phyloP scores from a whole-genome alignment of 2,888 invertebrate genomes.

The Priocnemis perturbator region DNA sequence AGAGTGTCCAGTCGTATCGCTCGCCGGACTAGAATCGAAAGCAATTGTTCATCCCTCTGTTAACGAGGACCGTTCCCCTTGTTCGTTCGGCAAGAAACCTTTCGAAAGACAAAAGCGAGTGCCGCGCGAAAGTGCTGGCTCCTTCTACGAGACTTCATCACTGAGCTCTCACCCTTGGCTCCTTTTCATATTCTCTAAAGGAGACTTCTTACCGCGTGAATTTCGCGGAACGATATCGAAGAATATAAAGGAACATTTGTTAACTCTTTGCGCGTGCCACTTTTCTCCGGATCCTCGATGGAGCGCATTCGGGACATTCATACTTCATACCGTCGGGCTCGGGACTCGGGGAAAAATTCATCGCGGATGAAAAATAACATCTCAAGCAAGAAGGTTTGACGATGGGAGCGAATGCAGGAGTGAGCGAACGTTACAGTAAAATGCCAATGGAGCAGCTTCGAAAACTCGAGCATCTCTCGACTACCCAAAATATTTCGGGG shows the following conservation, averaged over 20 bases:
- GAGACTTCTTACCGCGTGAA: background rate
- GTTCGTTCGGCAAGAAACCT: conserved; percentile 16
- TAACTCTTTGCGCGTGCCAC: background rate
- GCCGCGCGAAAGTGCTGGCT: conserved; percentile 2
- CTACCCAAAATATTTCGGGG: conserved; percentile 5
- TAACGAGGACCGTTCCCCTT: conserved; percentile 32
- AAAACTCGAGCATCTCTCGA: too few species aligned
- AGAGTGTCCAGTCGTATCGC: conserved; percentile 33
- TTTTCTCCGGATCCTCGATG: too few species aligned
- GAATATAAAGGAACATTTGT: background rate
- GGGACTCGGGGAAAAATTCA: too few species aligned
- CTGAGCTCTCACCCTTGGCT: background rate
- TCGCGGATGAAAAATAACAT: background rate
- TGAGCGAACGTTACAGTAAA: background rate
- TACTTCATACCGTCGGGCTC: too few species aligned
- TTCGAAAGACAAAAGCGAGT: conserved; percentile 11
- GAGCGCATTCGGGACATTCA: too few species aligned
- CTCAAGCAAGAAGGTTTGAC: background rate
- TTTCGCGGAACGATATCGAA: background rate
- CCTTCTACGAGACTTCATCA: background rate
- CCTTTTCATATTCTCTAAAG: background rate
- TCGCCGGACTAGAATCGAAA: conserved; percentile 42
- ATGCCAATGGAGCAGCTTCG: too few species aligned
- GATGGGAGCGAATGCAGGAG: background rate
- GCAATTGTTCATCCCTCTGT: conserved; percentile 46